Percentiles rank a stretch among this genome's conserved stretches.
Evolutionary conservation across 2,113 vertebrate species (phyloP).

Genomic region (Neogobius melanostomus): DNA sequence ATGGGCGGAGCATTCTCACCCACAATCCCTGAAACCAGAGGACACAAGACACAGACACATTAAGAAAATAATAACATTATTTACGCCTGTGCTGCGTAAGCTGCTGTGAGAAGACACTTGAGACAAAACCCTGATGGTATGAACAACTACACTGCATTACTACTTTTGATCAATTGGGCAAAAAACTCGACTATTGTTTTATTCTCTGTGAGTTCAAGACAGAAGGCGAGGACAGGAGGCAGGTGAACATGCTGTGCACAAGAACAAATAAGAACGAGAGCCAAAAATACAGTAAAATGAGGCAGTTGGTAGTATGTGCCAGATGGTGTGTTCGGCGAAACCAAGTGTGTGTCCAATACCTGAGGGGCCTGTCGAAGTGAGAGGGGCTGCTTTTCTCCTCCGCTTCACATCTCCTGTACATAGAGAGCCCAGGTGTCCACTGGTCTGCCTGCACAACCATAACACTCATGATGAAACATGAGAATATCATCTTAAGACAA

Average conservation of each 20-base stretch:
- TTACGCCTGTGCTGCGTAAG: too few relatives aligned
- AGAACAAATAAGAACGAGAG: slow-evolving; percentile 41
- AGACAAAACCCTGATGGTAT: too few relatives aligned
- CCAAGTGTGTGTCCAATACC: slow-evolving; percentile 78
- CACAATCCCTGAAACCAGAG: slow-evolving; percentile 81
- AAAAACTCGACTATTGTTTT: not conserved
- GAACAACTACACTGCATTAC: not conserved
- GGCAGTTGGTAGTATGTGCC: slow-evolving; percentile 43
- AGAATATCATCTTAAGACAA: slow-evolving; percentile 12
- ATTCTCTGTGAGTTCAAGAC: slow-evolving; percentile 61
- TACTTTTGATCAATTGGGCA: not conserved
- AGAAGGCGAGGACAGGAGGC: slow-evolving; percentile 57
- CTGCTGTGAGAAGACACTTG: too few relatives aligned
- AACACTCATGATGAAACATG: slow-evolving; percentile 23
- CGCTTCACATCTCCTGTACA: slow-evolving; percentile 97
- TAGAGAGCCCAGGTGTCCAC: slow-evolving; percentile 93
- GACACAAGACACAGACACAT: not conserved
- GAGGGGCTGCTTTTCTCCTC: slow-evolving; percentile 93
- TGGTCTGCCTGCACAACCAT: slow-evolving; percentile 87
- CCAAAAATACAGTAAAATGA: slow-evolving; percentile 53
- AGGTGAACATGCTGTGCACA: slow-evolving; percentile 67
- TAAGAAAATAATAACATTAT: not conserved
- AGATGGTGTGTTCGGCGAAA: slow-evolving; percentile 52
- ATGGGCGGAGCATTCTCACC: slow-evolving; percentile 88
- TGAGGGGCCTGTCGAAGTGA: slow-evolving; percentile 82